phyloP scores from a whole-genome alignment of 2,888 invertebrate species.

The Phalera bucephala region DNA sequence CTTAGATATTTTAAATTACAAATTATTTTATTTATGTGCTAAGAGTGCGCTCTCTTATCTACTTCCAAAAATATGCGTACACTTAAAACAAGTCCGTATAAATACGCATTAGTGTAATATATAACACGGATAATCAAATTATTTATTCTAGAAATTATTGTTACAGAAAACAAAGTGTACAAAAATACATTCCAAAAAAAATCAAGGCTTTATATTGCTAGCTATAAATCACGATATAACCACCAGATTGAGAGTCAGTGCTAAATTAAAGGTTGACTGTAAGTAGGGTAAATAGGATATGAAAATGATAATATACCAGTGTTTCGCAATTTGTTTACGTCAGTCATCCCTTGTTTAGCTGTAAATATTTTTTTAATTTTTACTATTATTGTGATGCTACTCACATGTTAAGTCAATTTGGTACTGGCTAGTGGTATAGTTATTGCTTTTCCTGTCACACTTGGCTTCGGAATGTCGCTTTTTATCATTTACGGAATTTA shows the following conservation, averaged over 20 bases:
- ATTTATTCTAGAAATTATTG: too few relatives aligned
- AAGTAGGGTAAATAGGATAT: constrained; percentile 53
- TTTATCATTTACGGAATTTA: too few relatives aligned
- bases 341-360: constrained; percentile 45
- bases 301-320: constrained; percentile 42
- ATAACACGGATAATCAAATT: too few relatives aligned
- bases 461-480: constrained; percentile 15
- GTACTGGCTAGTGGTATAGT: constrained; percentile 12
- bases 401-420: constrained; percentile 21
- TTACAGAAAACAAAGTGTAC: too few relatives aligned
- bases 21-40: too few relatives aligned
- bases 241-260: constrained; percentile 21
- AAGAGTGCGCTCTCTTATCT: too few relatives aligned
- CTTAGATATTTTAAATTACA: too few relatives aligned
- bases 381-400: constrained; percentile 43
- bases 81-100: too few relatives aligned
- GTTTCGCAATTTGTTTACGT: constrained; percentile 39
- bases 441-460: constrained; percentile 16
- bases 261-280: constrained; percentile 38
- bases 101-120: too few relatives aligned
- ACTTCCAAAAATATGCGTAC: too few relatives aligned
- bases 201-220: constrained; percentile 1
- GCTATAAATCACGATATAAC: constrained; percentile 9
- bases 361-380: constrained; percentile 52
- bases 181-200: neutral